Base-by-base conservation (phyloP, 1,140 invertebrate species). In the Drosophila watanabei region DNA sequence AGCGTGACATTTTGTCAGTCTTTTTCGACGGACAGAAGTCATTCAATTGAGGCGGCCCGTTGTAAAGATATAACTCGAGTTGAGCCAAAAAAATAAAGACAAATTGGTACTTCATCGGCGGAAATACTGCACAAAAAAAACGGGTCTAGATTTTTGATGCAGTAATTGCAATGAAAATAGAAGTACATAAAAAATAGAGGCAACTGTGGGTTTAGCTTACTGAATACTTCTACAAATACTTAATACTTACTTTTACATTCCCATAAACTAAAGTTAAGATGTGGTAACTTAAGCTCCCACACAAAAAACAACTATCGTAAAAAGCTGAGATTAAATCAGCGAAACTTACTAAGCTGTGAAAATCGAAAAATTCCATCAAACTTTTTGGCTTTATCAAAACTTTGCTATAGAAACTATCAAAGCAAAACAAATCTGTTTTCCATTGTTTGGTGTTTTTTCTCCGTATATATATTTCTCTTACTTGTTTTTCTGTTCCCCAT, bases 1-100 rank as follows among this genome's bases (percentile, higher is more conserved):
- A 89, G 70, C 78, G 66, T 89, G 85, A 89, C 85, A 88, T 89
- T 79, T 79, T 51, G 41, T 72, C 60, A 70, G 37, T 16, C 63
- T 28, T 57, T 54, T 57, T 39, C 14, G 54, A n/a, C 54, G 48
- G 33, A 57, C 66, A 43, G 35, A 54, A 65, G 76, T 77, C 83
- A 79, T 66, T 85, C 78, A 75, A 86, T 65, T 72, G 64, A 57
- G 49, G 37, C 45, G 30, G 30, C 51, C 16, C 24, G 39, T 45
- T 52, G 61, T 52, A 57, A 41, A 33, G 32, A 52, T 58, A 28
- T 11, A 33, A 37, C 32, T 57, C 62, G 62, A 82, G 37, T 52
- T 37, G 35, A 20, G 37, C 62, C 4, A 45, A 85, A 85, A 85
- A 77, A 49, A 68, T 80, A 64, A 61, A 72, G 52, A 75, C 69